Base-by-base conservation (phyloP, 1,140 invertebrate species). In the Campodea augens region DNA sequence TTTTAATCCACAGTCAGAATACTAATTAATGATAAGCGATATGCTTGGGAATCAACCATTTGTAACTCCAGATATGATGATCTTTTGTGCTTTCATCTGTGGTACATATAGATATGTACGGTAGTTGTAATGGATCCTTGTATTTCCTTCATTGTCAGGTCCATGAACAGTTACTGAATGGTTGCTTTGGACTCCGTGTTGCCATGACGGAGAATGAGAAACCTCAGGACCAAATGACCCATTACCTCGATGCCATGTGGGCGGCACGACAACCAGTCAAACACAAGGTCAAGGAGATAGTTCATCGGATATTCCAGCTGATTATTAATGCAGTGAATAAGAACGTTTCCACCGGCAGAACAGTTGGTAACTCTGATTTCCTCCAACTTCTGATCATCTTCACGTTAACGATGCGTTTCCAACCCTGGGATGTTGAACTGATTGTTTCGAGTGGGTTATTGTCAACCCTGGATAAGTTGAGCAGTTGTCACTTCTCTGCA, bases 101-200 rank as follows among this genome's bases (percentile, higher is more conserved):
- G n/a, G n/a, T n/a, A n/a, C n/a, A n/a, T n/a, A n/a, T n/a, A n/a
- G n/a, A n/a, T n/a, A n/a, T n/a, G n/a, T n/a, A n/a, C n/a, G n/a
- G n/a, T n/a, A n/a, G n/a, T n/a, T n/a, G n/a, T n/a, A n/a, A n/a
- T n/a, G n/a, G n/a, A n/a, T n/a, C n/a, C n/a, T n/a, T n/a, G n/a
- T n/a, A n/a, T n/a, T n/a, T n/a, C 48, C 23, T 63, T 41, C 47
- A 65, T 1, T 55, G 54, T 41, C 61, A 64, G 43, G 67, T 71
- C 12, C 67, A 74, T 49, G 64, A 73, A 25, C 70, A 73, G 55
- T 57, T 75, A 2, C 54, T 77, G 23, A 63, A 67, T 43, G 72
- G 72, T 12, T 73, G 68, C 57, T 77, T 75, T 56, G 68, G 69
- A 19, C 58, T 75, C 20, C 63, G 64, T 41, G 58, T 61, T 41